These are phyloP conservation scores for Drosophila austrosaltans DNA, from an alignment of 2,888 invertebrate genomes.

Conservation along the genomic window DNA sequence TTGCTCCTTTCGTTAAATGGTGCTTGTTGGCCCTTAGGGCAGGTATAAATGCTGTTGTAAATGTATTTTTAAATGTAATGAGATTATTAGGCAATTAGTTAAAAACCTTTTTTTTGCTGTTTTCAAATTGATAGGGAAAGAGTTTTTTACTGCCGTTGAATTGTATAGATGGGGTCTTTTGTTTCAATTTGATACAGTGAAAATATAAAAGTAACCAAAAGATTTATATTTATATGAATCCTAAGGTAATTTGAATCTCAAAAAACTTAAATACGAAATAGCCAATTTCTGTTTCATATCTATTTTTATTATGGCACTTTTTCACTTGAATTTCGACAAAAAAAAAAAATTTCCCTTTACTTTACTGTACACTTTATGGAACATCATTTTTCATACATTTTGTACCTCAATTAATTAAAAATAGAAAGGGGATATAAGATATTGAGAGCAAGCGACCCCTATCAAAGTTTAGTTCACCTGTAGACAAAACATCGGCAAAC, in stretches of 20 bases:
- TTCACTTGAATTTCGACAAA: too few species aligned
- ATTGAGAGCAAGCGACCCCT: not conserved
- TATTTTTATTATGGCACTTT: too few species aligned
- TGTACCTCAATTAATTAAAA: conserved; percentile 54
- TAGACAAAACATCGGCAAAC: conserved; percentile 18
- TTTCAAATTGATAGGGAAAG: conserved; percentile 32
- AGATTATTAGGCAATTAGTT: conserved; percentile 78
- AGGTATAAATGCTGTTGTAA: conserved; percentile 76
- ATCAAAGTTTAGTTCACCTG: conserved; percentile 7
- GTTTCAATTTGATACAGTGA: conserved; percentile 52
- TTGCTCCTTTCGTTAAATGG: conserved; percentile 18
- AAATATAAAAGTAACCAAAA: conserved; percentile 26
- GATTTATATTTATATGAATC: not conserved
- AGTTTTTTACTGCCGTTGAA: conserved; percentile 65
- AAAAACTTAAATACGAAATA: too few species aligned
- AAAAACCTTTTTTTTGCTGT: conserved; percentile 56
- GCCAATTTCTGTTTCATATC: too few species aligned
- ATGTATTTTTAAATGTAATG: conserved; percentile 79
- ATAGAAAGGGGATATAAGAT: conserved; percentile 13
- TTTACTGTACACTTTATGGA: not conserved
- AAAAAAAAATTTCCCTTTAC: not conserved
- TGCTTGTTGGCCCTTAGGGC: conserved; percentile 57
- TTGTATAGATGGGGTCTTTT: conserved; percentile 65
- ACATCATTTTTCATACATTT: not conserved
- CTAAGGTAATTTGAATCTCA: not conserved